Evolutionary conservation across 1,140 invertebrate species (phyloP), one percentile per base, ranked within the genome.

Genomic region (Eumeta japonica): DNA sequence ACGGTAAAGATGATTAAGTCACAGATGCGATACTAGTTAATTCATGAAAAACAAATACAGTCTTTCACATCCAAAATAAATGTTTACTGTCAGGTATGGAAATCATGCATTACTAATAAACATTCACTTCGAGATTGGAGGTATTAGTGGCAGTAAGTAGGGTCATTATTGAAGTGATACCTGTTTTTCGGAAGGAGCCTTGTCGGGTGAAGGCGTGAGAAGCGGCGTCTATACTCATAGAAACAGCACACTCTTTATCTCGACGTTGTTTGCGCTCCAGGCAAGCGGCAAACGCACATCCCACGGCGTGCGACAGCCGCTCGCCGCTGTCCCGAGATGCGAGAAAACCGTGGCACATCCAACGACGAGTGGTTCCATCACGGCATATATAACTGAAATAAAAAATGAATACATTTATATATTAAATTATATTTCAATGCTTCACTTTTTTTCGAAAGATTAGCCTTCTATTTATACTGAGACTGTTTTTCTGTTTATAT

Each of bases 281-380:
- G 62, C 97, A 99, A 10, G 96, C 92, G 35, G 94, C 92, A 79
- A 99, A 99, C 31, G 97, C 96, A 81, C 97, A 99, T 10, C 97
- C 97, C 18, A 99, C 97, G 1, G 97, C 97, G 76, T 99, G 97
- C 57, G 94, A 97, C 37, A 99, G 76, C 37, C 97, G 82, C 77
- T 99, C 97, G 31, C 97, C 97, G 48, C 93, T 91, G 68, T 99
- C 97, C 75, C 96, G 91, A 18, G 90, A 79, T 7, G 97, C 94
- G 39, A 98, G 78, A 72, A 99, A 99, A 31, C 95, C 97, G 78
- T 99, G 97, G 60, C 97, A 99, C 94, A 99, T 98, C 97, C 97
- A 99, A 11, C 97, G 84, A 75, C 80, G 72, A 0, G 79, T 82
- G 14, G 80, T 82, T 35, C 79, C 79, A 55, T 82, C 79, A 17